These are phyloP conservation scores for Oscheius myriophilus DNA, from an alignment of 2,888 invertebrate species.

Conservation along the genomic window DNA sequence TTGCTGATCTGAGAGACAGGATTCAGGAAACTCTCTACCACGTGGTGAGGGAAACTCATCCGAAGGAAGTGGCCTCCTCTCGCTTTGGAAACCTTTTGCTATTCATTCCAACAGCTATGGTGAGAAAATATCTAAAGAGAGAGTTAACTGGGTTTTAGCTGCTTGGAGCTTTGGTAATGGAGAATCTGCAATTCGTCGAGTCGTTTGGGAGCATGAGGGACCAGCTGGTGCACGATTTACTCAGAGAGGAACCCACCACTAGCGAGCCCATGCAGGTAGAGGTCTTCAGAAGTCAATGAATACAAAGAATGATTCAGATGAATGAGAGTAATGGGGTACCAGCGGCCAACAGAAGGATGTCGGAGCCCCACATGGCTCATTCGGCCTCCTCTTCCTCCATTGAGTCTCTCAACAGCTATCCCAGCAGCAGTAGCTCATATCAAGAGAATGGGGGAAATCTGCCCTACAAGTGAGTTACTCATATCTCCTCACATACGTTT, in stretches of 20 bases:
- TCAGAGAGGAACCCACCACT: conserved; percentile 42
- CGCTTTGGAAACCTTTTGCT: conserved; percentile 68
- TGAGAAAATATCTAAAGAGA: conserved; percentile 28
- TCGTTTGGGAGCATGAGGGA: conserved; percentile 65
- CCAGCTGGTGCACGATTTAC: conserved; percentile 61
- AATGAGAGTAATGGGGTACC: neutral
- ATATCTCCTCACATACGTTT: no score
- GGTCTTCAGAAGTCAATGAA: neutral
- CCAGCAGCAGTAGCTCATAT: conserved; percentile 37
- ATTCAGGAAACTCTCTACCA: conserved; percentile 67
- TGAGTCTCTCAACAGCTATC: conserved; percentile 40
- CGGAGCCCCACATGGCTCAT: conserved; percentile 51
- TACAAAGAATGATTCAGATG: neutral
- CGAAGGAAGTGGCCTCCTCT: conserved; percentile 69
- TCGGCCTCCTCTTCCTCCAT: conserved; percentile 46
- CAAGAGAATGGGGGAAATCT: conserved; percentile 22
- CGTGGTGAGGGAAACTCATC: conserved; percentile 68
- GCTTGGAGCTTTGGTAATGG: conserved; percentile 62
- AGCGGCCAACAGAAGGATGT: conserved; percentile 31
- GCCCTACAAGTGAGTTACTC: conserved; percentile 30
- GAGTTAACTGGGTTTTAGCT: no score
- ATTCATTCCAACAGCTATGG: conserved; percentile 66
- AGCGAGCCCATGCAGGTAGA: conserved; percentile 18
- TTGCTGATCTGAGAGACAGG: conserved; percentile 67
- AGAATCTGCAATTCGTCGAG: conserved; percentile 67